Base-by-base conservation (phyloP, 2,113 vertebrate species). In the Phoenicopterus ruber region DNA sequence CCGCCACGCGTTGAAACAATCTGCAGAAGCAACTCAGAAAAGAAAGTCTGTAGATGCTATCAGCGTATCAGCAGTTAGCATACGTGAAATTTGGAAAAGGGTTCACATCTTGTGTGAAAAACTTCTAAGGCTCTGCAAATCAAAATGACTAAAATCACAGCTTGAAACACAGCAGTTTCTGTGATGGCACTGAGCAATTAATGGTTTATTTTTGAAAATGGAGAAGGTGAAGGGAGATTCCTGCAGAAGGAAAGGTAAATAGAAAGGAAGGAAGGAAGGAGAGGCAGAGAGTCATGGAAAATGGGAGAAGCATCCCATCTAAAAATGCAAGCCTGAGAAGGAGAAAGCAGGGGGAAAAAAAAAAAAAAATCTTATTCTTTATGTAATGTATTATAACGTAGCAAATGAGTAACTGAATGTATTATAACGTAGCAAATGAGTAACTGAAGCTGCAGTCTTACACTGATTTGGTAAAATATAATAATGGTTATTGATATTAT, bases 361-460 rank as follows among this genome's bases (percentile, higher is more conserved):
- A 15, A 20, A 3, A 32, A 14, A 0, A 0, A 1, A 5, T 0
- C 29, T 2, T 7, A 8, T 4, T 62, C 28, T 15, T n/a, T 28
- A 49, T 0, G 1, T 19, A 28, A 58, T 6, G 26, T 22, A 24
- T 9, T 15, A 2, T 42, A 1, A 1, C 2, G 11, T 13, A 10
- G 4, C 61, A 17, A 62, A 19, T 0, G 0, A n/a, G 36, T 29
- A 54, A 36, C 26, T 44, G n/a, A 66, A 72, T 6, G 26, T 22
- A 24, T 9, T 15, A 2, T 42, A 1, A 1, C 2, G 11, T 13
- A 10, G 4, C 61, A 17, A 62, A 19, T 0, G 0, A n/a, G 36
- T 29, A 54, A 36, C 26, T 44, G n/a, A 66, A 72, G 47, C 21
- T 36, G 59, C n/a, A 31, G 14, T 6, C n/a, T 57, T 24, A 19